Percentiles rank a stretch among this genome's conserved stretches.
These are phyloP conservation scores for Metopia argyrocephala DNA, from an alignment of 2,888 invertebrate species.

Conservation along the genomic window DNA sequence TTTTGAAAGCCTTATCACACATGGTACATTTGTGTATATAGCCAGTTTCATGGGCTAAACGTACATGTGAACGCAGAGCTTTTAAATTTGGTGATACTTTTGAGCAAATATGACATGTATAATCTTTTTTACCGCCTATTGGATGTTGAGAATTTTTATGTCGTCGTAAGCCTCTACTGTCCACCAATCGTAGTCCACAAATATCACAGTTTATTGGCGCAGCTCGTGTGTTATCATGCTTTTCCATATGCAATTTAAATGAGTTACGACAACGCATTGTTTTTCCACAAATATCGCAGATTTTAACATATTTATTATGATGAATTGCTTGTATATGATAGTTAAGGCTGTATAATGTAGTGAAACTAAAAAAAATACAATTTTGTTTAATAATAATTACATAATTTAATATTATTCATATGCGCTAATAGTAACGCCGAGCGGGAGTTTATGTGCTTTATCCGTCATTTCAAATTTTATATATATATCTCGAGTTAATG, in stretches of 20 bases:
- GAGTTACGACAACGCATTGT: conserved; percentile 72
- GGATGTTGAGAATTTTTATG: conserved; percentile 74
- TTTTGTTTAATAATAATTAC: not conserved
- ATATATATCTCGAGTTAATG: too few relatives aligned
- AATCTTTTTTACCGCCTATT: conserved; percentile 71
- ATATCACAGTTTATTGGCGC: conserved; percentile 73
- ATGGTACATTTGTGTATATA: conserved; percentile 75
- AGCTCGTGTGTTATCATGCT: conserved; percentile 71
- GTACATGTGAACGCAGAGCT: conserved; percentile 74
- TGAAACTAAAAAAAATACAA: conserved; percentile 66
- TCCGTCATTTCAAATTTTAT: too few relatives aligned
- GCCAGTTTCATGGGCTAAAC: conserved; percentile 75
- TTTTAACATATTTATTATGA: conserved; percentile 72
- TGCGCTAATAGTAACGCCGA: too few relatives aligned
- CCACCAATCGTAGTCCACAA: conserved; percentile 75
- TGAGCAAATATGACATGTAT: conserved; percentile 74
- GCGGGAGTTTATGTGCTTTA: too few relatives aligned
- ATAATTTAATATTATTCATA: not conserved
- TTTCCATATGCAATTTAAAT: conserved; percentile 73
- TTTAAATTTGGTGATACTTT: conserved; percentile 74
- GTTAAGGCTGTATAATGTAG: conserved; percentile 72
- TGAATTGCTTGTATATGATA: conserved; percentile 73
- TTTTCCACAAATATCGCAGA: conserved; percentile 75
- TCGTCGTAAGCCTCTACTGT: conserved; percentile 72
- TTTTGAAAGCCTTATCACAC: conserved; percentile 76